Evolutionary conservation across 2,797 vertebrate genomes (phyloP), one percentile per base, ranked within the genome.

Genomic region (Moxostoma hubbsi): DNA sequence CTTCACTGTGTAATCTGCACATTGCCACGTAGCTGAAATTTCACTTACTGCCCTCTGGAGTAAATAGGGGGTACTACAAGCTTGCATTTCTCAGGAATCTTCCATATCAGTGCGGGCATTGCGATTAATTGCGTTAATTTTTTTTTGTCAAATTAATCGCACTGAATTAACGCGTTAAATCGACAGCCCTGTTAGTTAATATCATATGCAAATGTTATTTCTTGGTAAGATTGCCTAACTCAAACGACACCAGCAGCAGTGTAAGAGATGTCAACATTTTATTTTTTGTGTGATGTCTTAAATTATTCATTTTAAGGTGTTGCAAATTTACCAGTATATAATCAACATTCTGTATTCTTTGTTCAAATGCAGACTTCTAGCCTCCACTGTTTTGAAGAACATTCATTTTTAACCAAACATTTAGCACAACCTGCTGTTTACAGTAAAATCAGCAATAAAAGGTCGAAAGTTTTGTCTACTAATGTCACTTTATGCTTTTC

Each of bases 191-290:
- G n/a, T n/a, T n/a, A 18, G 18, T 18, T 18, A 67, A 77, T 58
- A 73, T 65, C 68, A 73, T 83, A 90, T 90, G 86, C 83, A 84
- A 89, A 91, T 90, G 47, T 79, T 84, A 68, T 71, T 65, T 55
- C 46, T 54, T 61, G 5, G 9, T 53, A 58, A n/a, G 54, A 57
- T 4, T 57, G 54, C 45, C 57, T 5, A 71, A 66, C 54, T 54
- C 54, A 61, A 66, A 53, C 10, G 2, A 54, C 43, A 2, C 24
- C 24, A 24, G 24, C 24, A 24, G 24, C 24, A 24, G 24, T 24
- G 2, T 0, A 24, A 1, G 2, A 2, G n/a, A n/a, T n/a, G n/a
- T n/a, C n/a, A n/a, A n/a, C n/a, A n/a, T n/a, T n/a, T n/a, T 18
- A 18, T 18, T 18, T 18, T 18, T 18, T 18, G 18, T 18, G 18